Percentiles rank a stretch among this genome's conserved stretches.
These are phyloP conservation scores for Drosophila anomalata DNA, from an alignment of 2,888 invertebrate species.

Conservation along the genomic window DNA sequence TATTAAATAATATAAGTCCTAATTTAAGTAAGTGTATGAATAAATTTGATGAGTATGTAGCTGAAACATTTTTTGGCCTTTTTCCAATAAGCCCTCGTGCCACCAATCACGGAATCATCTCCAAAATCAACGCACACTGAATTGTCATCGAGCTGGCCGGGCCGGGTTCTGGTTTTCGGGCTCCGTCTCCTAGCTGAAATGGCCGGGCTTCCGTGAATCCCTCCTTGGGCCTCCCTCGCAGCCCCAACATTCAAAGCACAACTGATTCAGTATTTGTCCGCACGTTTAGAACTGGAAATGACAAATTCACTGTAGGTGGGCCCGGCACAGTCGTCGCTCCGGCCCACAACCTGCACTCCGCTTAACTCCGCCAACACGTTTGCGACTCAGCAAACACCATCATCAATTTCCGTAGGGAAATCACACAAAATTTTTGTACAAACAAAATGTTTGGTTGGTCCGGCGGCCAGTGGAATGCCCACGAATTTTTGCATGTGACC, in stretches of 20 bases:
- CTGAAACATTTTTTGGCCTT: not conserved
- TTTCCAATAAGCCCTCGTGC: not conserved
- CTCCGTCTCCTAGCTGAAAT: constrained; percentile 12
- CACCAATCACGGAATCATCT: constrained; percentile 22
- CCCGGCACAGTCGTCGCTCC: constrained; percentile 25
- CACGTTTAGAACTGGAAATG: constrained; percentile 78
- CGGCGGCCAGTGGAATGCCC: constrained; percentile 21
- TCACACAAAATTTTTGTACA: constrained; percentile 79
- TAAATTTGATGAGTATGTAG: no score
- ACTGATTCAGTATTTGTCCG: constrained; percentile 62
- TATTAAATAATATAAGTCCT: no score
- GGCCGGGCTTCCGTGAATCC: constrained; percentile 10
- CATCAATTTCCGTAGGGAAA: constrained; percentile 80
- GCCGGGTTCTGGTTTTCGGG: constrained; percentile 15
- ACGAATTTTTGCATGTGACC: constrained; percentile 49
- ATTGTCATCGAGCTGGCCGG: constrained; percentile 48
- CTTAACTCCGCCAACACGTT: constrained; percentile 74
- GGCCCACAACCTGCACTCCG: constrained; percentile 43
- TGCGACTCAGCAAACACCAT: constrained; percentile 78
- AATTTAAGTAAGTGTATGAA: no score
- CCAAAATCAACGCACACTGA: constrained; percentile 39
- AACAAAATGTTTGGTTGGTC: constrained; percentile 71
- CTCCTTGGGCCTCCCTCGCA: constrained; percentile 7
- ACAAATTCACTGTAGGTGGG: constrained; percentile 79
- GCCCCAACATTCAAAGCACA: not conserved